phyloP scores from a whole-genome alignment of 2,113 vertebrate genomes.

The Calyptommatus sinebrachiatus region DNA sequence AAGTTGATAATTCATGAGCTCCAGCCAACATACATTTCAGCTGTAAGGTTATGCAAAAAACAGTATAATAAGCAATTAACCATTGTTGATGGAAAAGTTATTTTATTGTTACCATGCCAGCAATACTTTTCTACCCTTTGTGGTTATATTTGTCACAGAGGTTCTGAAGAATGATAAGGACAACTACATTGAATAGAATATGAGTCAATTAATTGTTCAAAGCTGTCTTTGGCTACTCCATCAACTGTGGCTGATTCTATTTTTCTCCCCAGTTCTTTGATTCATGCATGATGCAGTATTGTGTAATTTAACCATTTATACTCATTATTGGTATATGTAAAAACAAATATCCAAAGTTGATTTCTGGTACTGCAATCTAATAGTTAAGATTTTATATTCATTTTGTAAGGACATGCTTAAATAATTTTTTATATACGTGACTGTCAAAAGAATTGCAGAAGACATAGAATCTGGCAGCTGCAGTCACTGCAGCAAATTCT shows the following conservation, averaged over 20 bases:
- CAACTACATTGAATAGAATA: slow-evolving; percentile 24
- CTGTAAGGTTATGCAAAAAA: slow-evolving; percentile 55
- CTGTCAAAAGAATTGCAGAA: background rate
- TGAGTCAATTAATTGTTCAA: background rate
- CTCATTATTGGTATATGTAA: background rate
- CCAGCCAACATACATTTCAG: slow-evolving; percentile 56
- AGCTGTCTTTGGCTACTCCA: background rate
- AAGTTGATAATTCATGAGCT: slow-evolving; percentile 23
- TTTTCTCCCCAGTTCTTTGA: background rate
- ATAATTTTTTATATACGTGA: background rate
- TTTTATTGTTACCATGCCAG: slow-evolving; percentile 23
- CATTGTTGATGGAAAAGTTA: slow-evolving; percentile 31
- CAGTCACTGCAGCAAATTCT: background rate
- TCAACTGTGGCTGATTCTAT: background rate
- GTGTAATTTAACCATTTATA: background rate
- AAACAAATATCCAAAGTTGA: background rate
- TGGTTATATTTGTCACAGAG: slow-evolving; percentile 26
- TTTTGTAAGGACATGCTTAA: background rate
- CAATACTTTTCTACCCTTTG: slow-evolving; percentile 20
- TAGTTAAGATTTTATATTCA: background rate
- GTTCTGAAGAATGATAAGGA: slow-evolving; percentile 9
- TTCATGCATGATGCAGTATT: background rate
- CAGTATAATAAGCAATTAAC: slow-evolving; percentile 28
- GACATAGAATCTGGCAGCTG: background rate
- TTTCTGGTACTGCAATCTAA: background rate